These are phyloP conservation scores for Geopemphigus sp. DNA, from an alignment of 1,140 invertebrate genomes.

Conservation along the genomic window DNA sequence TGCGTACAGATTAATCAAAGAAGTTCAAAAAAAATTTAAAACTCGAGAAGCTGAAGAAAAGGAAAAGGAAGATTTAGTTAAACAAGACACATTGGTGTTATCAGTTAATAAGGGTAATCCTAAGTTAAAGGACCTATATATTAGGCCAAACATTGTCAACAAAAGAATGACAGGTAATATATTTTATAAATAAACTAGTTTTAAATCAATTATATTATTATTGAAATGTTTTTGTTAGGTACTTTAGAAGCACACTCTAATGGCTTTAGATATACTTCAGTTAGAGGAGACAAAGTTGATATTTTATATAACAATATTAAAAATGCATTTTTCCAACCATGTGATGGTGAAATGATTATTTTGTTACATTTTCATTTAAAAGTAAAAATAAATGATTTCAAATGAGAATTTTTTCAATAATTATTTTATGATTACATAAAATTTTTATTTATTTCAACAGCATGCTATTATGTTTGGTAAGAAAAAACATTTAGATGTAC, in stretches of 20 bases:
- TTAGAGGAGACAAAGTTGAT: conserved; percentile 98
- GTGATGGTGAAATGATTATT: conserved; percentile 99
- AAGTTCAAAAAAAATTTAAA: conserved; percentile 98
- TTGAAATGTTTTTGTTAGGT: too few relatives aligned
- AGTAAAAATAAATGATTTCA: conserved; percentile 56
- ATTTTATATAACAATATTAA: conserved; percentile 99
- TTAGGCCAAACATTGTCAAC: conserved; percentile 96
- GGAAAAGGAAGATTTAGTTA: conserved; percentile 97
- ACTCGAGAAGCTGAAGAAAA: conserved; percentile 96
- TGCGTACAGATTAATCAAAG: conserved; percentile 95
- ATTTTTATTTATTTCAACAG: conserved; percentile 56
- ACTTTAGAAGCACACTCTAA: conserved; percentile 93
- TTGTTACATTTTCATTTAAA: conserved; percentile 97
- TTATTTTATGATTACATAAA: background rate
- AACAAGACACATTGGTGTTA: conserved; percentile 95
- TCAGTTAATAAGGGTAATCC: conserved; percentile 97
- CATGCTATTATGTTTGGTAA: conserved; percentile 99
- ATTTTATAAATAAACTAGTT: conserved; percentile 36
- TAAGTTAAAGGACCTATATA: conserved; percentile 97
- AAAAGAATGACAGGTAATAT: conserved; percentile 85
- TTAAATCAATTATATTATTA: too few relatives aligned
- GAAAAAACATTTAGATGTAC: conserved; percentile 98
- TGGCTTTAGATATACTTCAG: conserved; percentile 96
- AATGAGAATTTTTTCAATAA: background rate
- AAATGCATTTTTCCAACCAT: conserved; percentile 99